phyloP scores from a whole-genome alignment of 1,140 invertebrate species.

The Hirudo medicinalis region DNA sequence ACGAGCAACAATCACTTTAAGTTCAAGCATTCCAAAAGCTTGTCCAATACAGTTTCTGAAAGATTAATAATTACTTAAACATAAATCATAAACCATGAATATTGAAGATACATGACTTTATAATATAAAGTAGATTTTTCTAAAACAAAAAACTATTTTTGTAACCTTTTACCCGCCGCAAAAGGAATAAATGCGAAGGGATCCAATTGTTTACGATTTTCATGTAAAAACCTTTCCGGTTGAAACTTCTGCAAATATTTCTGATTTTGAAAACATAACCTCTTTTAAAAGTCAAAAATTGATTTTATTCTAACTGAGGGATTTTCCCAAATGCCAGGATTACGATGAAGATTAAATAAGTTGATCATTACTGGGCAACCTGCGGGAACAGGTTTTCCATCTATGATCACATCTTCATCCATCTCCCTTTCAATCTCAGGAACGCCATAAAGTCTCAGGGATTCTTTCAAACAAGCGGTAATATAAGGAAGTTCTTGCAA shows the following conservation, averaged over 20 bases:
- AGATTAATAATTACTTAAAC: too few species aligned
- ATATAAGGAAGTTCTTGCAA: slow-evolving; percentile 35
- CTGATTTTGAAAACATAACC: too few species aligned
- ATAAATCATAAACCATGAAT: too few species aligned
- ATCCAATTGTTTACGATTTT: slow-evolving; percentile 28
- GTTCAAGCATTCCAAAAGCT: slow-evolving; percentile 16
- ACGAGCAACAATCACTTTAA: slow-evolving; percentile 4
- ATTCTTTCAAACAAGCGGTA: slow-evolving; percentile 39
- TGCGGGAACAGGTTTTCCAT: slow-evolving; percentile 25
- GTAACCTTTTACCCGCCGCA: slow-evolving; percentile 28
- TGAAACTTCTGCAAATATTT: slow-evolving; percentile 24
- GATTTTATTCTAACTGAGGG: slow-evolving; percentile 14
- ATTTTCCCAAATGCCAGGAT: slow-evolving; percentile 30
- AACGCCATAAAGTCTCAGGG: slow-evolving; percentile 36
- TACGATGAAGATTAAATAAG: slow-evolving; percentile 32
- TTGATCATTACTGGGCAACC: slow-evolving; percentile 23
- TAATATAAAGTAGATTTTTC: too few species aligned
- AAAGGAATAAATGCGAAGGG: slow-evolving; percentile 32
- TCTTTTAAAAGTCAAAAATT: too few species aligned
- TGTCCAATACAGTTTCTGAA: slow-evolving; percentile 9
- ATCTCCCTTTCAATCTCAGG: slow-evolving; percentile 58
- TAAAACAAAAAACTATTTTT: too few species aligned
- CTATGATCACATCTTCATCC: slow-evolving; percentile 48
- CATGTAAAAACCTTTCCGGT: slow-evolving; percentile 31
- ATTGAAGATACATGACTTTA: too few species aligned